These are phyloP conservation scores for Stratiomys singularior DNA, from an alignment of 2,888 invertebrate genomes.

Conservation along the genomic window DNA sequence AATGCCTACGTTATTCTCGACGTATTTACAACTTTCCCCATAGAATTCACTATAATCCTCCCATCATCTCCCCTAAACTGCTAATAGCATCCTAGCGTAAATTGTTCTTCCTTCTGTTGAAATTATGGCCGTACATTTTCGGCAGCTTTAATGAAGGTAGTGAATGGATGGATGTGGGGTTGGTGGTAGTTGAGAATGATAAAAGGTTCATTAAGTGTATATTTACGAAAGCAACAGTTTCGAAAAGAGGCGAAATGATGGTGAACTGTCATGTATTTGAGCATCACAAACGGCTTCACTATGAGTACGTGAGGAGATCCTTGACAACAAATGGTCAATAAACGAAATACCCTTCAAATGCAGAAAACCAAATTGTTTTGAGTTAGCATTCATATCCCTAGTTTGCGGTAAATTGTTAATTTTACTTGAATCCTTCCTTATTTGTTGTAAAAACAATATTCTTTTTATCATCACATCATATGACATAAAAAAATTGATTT, in stretches of 20 bases:
- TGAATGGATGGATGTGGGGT: background rate
- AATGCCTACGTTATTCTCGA: background rate
- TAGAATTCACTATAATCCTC: no score
- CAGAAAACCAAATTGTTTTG: no score
- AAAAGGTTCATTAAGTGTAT: constrained; percentile 36
- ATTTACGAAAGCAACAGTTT: constrained; percentile 38
- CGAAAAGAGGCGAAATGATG: background rate
- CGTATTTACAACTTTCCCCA: no score
- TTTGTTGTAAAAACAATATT: no score
- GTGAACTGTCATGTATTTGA: constrained; percentile 1
- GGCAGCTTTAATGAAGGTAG: constrained; percentile 34
- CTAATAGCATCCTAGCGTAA: background rate
- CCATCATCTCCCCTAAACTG: no score
- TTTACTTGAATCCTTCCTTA: no score
- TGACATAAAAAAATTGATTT: no score
- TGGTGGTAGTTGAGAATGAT: background rate
- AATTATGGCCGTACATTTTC: constrained; percentile 37
- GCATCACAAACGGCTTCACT: background rate
- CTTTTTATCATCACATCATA: no score
- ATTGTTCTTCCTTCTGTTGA: constrained; percentile 33
- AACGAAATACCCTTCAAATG: no score
- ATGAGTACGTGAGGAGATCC: constrained; percentile 21
- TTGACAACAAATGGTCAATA: background rate
- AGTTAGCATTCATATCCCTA: no score
- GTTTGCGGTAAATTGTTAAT: no score